phyloP scores from a whole-genome alignment of 2,113 vertebrate genomes.

The Carettochelys insculpta region DNA sequence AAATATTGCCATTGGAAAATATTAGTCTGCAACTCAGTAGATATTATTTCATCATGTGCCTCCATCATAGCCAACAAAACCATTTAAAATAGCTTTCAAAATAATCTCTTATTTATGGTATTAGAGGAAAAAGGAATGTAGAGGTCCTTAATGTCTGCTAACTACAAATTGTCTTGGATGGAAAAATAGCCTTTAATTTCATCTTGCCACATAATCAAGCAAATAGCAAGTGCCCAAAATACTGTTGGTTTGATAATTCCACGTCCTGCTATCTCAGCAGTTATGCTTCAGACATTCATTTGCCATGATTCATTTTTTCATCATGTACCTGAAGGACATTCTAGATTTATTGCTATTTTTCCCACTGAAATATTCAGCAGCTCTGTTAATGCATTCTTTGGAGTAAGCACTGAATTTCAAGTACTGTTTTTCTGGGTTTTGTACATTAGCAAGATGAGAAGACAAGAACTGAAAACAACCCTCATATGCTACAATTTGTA shows the following conservation, averaged over 20 bases:
- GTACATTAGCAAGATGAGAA: background rate
- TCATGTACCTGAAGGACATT: background rate
- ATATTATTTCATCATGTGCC: background rate
- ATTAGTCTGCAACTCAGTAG: background rate
- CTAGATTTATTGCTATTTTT: background rate
- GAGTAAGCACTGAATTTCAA: background rate
- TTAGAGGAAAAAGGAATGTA: background rate
- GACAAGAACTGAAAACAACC: background rate
- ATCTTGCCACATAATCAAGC: background rate
- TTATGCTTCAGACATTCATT: background rate
- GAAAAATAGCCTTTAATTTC: slow-evolving; percentile 7
- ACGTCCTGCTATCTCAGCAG: background rate
- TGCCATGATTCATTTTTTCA: background rate
- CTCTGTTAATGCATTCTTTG: background rate
- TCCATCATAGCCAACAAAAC: slow-evolving; percentile 20
- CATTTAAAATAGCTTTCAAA: slow-evolving; percentile 7
- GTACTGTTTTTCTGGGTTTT: background rate
- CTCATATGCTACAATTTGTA: background rate
- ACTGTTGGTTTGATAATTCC: rapidly evolving
- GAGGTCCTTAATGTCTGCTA: background rate
- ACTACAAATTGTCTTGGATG: background rate
- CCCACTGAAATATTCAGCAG: background rate
- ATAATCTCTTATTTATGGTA: background rate
- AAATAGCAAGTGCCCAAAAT: background rate
- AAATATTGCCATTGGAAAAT: background rate